Base-by-base conservation (phyloP, 2,113 vertebrate genomes). In the Melanostigma gelatinosum region DNA sequence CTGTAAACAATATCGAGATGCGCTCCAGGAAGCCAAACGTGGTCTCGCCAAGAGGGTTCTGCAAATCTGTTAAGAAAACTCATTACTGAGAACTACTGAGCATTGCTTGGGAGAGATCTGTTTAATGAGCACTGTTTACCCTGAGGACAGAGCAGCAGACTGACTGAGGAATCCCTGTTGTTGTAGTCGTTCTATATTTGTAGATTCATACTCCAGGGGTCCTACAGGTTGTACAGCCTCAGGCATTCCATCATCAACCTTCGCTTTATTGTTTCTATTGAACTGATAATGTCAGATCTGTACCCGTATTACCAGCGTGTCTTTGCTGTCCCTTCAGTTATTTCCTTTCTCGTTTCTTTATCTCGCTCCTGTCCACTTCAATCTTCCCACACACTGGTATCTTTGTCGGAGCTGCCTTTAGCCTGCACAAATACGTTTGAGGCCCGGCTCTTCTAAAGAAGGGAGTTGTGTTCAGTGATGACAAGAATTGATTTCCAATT, bases 401-500 rank as follows among this genome's bases (percentile, higher is more conserved):
- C 81, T 87, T 15, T 80, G 83, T 89, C 24, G 4, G 29, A 86
- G 67, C 88, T 85, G 86, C 76, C 78, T 79, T 63, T 63, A 67
- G 74, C 86, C 89, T 82, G 80, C 86, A 72, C 92, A 91, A 88
- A 89, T 82, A 82, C 24, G 70, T 72, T 27, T 87, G 91, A 95
- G 90, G 91, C 94, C 88, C 78, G 93, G 87, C 94, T 90, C 88
- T 93, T 87, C 90, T 95, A 84, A 95, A 95, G 79, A 88, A 85
- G 36, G 60, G 40, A 88, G 83, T 95, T 95, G 95, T 95, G 95
- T 95, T 92, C 92, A 79, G 94, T 89, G 96, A 97, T 96, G 96
- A 97, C 96, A 97, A 95, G 95, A 97, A 97, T 97, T 97, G 96
- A 98, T 97, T 97, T 97, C 96, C 96, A 96, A 96, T 98, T 97